phyloP scores from a whole-genome alignment of 2,888 invertebrate genomes.

The Leptopilina myrica region DNA sequence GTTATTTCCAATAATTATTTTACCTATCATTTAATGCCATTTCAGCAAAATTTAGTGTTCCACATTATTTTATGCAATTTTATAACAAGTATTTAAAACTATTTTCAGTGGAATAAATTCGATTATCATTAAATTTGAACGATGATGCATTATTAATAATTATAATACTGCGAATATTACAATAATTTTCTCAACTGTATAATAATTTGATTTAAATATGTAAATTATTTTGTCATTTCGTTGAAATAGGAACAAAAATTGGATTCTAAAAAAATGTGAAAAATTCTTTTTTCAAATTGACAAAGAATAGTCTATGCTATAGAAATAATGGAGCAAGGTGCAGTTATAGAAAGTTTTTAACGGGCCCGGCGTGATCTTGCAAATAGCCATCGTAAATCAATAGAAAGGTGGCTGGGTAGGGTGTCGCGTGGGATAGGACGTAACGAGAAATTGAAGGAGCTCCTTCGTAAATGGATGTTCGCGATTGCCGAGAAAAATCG shows the following conservation, averaged over 20 bases:
- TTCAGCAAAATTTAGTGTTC: no score
- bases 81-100: no score
- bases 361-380: conserved; percentile 72
- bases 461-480: conserved; percentile 72
- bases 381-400: conserved; percentile 74
- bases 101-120: no score
- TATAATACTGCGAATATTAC: no score
- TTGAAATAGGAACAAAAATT: neutral
- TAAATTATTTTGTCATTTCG: no score
- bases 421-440: conserved; percentile 47
- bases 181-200: no score
- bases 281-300: conserved; percentile 21
- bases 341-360: conserved; percentile 71
- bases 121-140: no score
- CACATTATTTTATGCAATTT: no score
- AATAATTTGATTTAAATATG: no score
- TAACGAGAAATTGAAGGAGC: conserved; percentile 74
- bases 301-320: conserved; percentile 40
- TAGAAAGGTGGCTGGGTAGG: conserved; percentile 55
- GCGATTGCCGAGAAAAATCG: conserved; percentile 74
- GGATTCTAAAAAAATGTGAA: neutral
- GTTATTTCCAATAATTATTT: no score
- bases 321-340: conserved; percentile 50
- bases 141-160: no score
- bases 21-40: no score